Percentiles rank a stretch among this genome's conserved stretches.
Conservation (phyloP, 92 coral and sea anemone species). For the Actinernus sp. region DNA sequence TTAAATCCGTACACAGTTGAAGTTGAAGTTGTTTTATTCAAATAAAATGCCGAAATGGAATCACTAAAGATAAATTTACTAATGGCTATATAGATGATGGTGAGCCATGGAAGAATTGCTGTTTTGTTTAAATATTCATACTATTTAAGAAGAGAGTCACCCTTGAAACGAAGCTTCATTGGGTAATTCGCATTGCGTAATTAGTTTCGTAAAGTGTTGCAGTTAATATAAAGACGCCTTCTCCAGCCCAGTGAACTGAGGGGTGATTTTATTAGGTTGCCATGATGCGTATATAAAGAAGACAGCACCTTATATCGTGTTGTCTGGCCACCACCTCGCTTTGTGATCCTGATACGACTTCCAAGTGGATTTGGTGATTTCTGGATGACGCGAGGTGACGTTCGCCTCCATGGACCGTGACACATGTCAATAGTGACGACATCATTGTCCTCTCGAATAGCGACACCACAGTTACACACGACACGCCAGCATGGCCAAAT, state of each 20-base stretch:
- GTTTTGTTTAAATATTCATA: too few species aligned
- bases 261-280: not conserved
- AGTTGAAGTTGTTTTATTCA: too few species aligned
- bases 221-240: not conserved
- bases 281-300: not conserved
- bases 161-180: too few species aligned
- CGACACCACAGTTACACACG: conserved; percentile 91
- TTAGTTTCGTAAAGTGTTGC: not conserved
- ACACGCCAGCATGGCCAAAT: conserved; percentile 94
- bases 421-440: conserved; percentile 88
- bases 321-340: conserved; percentile 67
- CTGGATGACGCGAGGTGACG: conserved; percentile 76
- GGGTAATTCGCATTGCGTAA: too few species aligned
- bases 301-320: conserved; percentile 68
- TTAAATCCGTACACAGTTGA: too few species aligned
- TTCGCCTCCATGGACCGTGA: conserved; percentile 71
- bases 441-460: conserved; percentile 81
- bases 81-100: too few species aligned
- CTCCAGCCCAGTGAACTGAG: not conserved
- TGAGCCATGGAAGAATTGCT: too few species aligned
- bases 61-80: too few species aligned
- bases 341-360: conserved; percentile 60
- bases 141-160: too few species aligned
- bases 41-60: too few species aligned
- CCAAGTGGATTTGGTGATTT: conserved; percentile 73